Base-by-base conservation (phyloP, 2,113 vertebrate genomes). In the Rhadina sibilatrix region DNA sequence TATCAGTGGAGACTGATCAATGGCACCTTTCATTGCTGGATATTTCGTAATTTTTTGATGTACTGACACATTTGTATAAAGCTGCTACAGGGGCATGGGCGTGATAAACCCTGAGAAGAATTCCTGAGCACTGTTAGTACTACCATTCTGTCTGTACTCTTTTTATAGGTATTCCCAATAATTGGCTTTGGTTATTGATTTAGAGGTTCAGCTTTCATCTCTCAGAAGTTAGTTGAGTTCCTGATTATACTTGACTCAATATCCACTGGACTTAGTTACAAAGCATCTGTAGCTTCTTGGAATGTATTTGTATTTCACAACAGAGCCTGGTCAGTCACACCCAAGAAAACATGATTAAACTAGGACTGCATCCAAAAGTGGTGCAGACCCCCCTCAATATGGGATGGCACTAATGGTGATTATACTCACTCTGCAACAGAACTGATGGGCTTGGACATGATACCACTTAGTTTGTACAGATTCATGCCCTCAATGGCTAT, bases 401-500 rank as follows among this genome's bases (percentile, higher is more conserved):
- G 71, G 5, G 30, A n/a, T 61, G 28, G 8, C 18, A 35, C 11
- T 56, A 38, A 11, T 1, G 5, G 17, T 37, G 72, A 60, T 54
- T 75, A 82, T 84, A 46, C 3, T 3, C 27, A 4, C n/a, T 87
- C 21, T 68, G 25, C 16, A 52, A 28, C 35, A 78, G 20, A 15
- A 46, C 30, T 63, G 19, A 28, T 59, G n/a, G 6, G 4, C 89
- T 68, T 82, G 84, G 47, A 35, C 21, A 20, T 25, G 38, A 42
- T 14, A 66, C 6, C 16, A 20, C 1, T 1, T 13, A 56, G 20
- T 28, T 68, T 52, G 30, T 33, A 33, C 21, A 70, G 60, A 76
- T 37, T n/a, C 22, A 53, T 0, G 0, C 3, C 10, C 22, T 83
- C 37, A 40, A 1, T 2, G 1, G 11, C 5, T 86, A 37, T 69